Evolutionary conservation across 1,140 invertebrate species (phyloP), one percentile per base, ranked within the genome.

Genomic region (Bombus balteatus): DNA sequence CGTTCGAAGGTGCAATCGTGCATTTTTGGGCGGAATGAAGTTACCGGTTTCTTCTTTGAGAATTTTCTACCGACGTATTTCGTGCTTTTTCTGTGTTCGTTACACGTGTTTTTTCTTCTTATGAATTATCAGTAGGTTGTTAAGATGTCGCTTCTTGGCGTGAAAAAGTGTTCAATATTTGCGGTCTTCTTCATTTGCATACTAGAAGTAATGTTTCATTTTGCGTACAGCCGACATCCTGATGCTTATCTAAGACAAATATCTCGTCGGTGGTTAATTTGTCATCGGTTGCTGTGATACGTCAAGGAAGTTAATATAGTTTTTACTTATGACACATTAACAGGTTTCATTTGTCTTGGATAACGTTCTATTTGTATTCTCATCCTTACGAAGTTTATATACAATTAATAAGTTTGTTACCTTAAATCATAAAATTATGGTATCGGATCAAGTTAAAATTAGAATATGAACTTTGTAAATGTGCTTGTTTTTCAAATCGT

Each of bases 151-250:
- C 28, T 34, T 32, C 15, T 34, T 1, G 41, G 25, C 41, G 22
- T 10, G 43, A 53, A 74, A 74, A 53, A 71, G 34, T 53, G 22
- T 74, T 12, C 22, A 74, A 74, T 74, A 74, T 74, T 53, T 74
- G 41, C 15, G 22, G 28, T 34, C 25, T 25, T 25, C n/a, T 74
- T 47, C 18, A 13, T 74, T 74, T 53, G 1, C 72, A 47, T 34
- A 34, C 41, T 74, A 9, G n/a, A 25, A 32, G 25, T 43, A 74
- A n/a, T 74, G 43, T 74, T 74, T 74, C 47, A 53, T 53, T 74
- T 74, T 32, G 32, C 72, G n/a, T 34, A 53, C 32, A 18, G 18
- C 18, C 47, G 47, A 53, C 47, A 22, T 22, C 1, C 18, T 22
- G 18, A 53, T 53, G 47, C 47, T 18, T 43, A 74, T 74, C 32